These are phyloP conservation scores for Prietella phreatophila DNA, from an alignment of 2,113 vertebrate species.

Conservation along the genomic window DNA sequence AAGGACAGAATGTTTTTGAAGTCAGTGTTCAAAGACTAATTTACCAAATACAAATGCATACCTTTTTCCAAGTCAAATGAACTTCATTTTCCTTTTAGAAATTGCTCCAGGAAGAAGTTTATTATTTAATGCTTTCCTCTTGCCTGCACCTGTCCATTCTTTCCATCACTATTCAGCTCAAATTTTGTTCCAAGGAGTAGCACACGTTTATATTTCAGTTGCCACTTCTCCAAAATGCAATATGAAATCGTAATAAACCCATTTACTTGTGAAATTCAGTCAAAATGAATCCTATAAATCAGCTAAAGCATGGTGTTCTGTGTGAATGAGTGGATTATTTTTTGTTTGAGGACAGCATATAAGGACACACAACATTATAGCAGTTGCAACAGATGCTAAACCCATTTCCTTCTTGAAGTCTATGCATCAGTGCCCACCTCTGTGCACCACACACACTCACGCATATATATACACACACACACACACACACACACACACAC, in stretches of 20 bases:
- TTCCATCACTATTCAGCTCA: slow-evolving; percentile 7
- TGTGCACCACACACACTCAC: slow-evolving; percentile 34
- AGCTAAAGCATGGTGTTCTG: neutral
- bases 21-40: slow-evolving; percentile 62
- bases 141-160: neutral
- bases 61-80: slow-evolving; percentile 56
- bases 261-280: neutral
- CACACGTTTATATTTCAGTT: slow-evolving; percentile 5
- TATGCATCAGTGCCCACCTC: slow-evolving; percentile 37
- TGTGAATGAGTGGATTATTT: slow-evolving; percentile 12
- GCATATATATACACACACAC: slow-evolving; percentile 31
- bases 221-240: neutral
- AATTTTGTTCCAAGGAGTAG: neutral
- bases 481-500: no score
- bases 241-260: neutral
- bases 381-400: slow-evolving; percentile 26
- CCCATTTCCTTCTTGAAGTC: slow-evolving; percentile 23
- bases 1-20: slow-evolving; percentile 57
- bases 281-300: slow-evolving; percentile 21
- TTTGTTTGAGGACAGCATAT: slow-evolving; percentile 25
- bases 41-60: slow-evolving; percentile 62
- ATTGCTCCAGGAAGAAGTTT: slow-evolving; percentile 22
- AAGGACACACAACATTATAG: slow-evolving; percentile 25
- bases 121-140: neutral
- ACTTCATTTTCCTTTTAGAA: slow-evolving; percentile 49